Conservation (phyloP, 2,797 vertebrate species). For the Coregonus ussuriensis region DNA sequence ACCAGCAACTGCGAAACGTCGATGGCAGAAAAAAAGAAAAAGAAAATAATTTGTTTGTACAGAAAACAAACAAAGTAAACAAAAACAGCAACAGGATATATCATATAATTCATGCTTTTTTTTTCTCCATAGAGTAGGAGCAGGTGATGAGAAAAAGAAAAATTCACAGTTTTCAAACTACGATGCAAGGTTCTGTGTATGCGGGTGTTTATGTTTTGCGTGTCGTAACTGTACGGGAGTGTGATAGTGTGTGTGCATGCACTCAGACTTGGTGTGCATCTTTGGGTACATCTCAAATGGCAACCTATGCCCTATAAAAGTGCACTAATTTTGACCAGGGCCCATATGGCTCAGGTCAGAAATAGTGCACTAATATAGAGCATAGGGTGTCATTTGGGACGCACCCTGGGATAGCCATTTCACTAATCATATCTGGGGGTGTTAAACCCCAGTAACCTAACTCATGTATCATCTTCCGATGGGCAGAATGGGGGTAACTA, state of each 20-base stretch:
- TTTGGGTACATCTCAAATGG: neutral
- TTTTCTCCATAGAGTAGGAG: slow-evolving; percentile 24
- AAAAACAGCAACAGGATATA: slow-evolving; percentile 40
- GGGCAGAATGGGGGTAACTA: slow-evolving; percentile 84
- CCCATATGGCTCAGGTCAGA: neutral
- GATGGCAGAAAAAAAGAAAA: neutral
- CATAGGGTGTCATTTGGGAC: neutral
- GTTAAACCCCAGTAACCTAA: neutral
- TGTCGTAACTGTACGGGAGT: slow-evolving; percentile 18
- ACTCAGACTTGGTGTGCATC: neutral
- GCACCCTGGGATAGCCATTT: neutral
- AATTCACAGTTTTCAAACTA: slow-evolving; percentile 67
- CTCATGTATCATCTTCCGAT: slow-evolving; percentile 30
- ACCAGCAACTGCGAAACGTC: slow-evolving; percentile 29
- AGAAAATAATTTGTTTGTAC: slow-evolving; percentile 27
- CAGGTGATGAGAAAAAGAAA: slow-evolving; percentile 21
- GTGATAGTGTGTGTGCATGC: slow-evolving; percentile 8
- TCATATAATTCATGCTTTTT: slow-evolving; percentile 57
- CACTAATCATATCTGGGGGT: neutral
- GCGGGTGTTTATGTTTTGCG: neutral
- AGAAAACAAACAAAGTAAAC: slow-evolving; percentile 52
- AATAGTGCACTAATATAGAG: neutral
- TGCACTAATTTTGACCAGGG: neutral
- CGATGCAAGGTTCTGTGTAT: slow-evolving; percentile 28
- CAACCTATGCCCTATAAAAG: neutral